phyloP scores from a whole-genome alignment of 2,113 vertebrate species.

The Lutjanus erythropterus region DNA sequence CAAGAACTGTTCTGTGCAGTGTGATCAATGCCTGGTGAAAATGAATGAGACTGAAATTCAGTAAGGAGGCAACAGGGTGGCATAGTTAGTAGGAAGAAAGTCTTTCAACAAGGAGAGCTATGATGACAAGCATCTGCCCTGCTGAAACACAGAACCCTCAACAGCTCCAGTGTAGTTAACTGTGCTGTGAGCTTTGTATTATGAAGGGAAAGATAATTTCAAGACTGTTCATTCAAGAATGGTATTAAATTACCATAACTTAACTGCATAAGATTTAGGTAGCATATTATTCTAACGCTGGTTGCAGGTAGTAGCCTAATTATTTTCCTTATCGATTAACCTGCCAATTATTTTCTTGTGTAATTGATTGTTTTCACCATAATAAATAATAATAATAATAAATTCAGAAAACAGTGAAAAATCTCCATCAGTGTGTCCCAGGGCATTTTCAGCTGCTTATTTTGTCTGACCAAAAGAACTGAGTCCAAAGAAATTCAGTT shows the following conservation, averaged over 20 bases:
- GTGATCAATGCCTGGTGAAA: slow-evolving; percentile 5
- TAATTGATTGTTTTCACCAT: background rate
- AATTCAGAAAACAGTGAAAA: background rate
- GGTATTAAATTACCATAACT: too few species aligned
- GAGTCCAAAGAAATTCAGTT: background rate
- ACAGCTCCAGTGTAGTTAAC: too few species aligned
- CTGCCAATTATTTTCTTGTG: background rate
- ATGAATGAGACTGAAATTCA: slow-evolving; percentile 31
- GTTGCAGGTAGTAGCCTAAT: background rate
- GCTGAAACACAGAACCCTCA: background rate
- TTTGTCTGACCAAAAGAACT: background rate
- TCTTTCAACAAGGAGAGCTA: background rate
- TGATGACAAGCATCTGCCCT: background rate
- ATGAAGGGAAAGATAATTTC: background rate
- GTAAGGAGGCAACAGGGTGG: slow-evolving; percentile 9
- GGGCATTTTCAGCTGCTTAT: background rate
- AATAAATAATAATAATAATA: too few species aligned
- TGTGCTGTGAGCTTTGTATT: background rate
- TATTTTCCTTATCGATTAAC: background rate
- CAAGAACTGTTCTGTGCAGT: background rate
- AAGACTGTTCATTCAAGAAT: too few species aligned
- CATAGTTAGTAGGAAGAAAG: background rate
- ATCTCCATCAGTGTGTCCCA: background rate
- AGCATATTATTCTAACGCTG: background rate
- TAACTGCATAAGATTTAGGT: background rate